These are phyloP conservation scores for Trematomus loennbergii DNA, from an alignment of 2,113 vertebrate species.

Conservation along the genomic window DNA sequence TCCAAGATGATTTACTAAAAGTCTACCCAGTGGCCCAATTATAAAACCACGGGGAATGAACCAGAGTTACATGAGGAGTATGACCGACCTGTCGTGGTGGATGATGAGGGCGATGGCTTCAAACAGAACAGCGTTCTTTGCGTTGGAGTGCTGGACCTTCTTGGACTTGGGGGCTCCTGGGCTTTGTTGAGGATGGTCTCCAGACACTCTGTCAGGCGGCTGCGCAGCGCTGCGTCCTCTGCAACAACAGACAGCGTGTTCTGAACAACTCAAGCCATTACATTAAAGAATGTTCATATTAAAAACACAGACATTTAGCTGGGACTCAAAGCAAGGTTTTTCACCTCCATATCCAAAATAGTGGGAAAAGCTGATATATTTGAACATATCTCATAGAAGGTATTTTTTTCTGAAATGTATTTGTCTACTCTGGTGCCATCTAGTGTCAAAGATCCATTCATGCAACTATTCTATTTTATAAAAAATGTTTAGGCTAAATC, in stretches of 20 bases:
- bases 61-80: not conserved
- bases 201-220: conserved; percentile 89
- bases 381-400: not conserved
- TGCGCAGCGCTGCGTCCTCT: conserved; percentile 89
- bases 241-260: not conserved
- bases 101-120: conserved; percentile 93
- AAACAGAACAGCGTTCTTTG: conserved; percentile 92
- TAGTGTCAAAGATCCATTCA: not conserved
- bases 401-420: too few species aligned
- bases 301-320: too few species aligned
- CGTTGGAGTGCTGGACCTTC: conserved; percentile 93
- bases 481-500: not conserved
- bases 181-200: conserved; percentile 93
- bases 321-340: not conserved
- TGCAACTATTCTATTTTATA: not conserved
- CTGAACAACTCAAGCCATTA: not conserved
- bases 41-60: not conserved
- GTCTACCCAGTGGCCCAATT: not conserved
- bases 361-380: not conserved
- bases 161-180: conserved; percentile 92
- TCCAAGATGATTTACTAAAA: not conserved
- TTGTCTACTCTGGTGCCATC: not conserved
- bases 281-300: too few species aligned
- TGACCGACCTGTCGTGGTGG: conserved; percentile 86
- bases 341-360: not conserved